Percentiles rank a stretch among this genome's conserved stretches.
phyloP scores from a whole-genome alignment of 2,888 invertebrate species.

The Zygothrica quintamaculata region DNA sequence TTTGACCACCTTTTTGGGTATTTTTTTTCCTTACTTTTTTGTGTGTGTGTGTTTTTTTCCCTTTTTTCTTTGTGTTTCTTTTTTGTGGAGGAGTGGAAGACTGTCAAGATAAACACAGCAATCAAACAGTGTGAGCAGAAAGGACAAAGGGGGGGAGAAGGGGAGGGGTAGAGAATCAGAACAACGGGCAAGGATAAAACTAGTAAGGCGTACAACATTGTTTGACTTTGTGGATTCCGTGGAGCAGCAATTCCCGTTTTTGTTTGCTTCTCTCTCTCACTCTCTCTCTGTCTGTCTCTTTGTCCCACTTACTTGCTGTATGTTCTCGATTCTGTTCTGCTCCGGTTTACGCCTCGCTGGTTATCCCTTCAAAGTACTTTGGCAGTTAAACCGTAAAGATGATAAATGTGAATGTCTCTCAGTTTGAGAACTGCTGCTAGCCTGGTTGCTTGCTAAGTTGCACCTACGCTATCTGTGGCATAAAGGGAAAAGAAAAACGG shows the following conservation, averaged over 20 bases:
- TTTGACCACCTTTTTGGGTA: slow-evolving; percentile 48
- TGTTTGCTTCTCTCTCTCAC: slow-evolving; percentile 43
- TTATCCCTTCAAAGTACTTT: slow-evolving; percentile 73
- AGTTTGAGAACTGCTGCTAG: slow-evolving; percentile 64
- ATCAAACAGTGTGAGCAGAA: slow-evolving; percentile 21
- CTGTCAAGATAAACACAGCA: slow-evolving; percentile 54
- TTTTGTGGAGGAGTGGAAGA: no score
- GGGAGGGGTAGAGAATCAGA: slow-evolving; percentile 20
- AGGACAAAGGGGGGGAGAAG: no score
- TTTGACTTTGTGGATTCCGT: slow-evolving; percentile 71
- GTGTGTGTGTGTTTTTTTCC: neutral
- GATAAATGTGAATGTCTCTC: slow-evolving; percentile 79
- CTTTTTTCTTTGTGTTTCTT: slow-evolving; percentile 5
- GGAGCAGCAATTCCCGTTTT: slow-evolving; percentile 39
- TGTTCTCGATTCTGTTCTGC: slow-evolving; percentile 27
- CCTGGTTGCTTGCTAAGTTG: slow-evolving; percentile 23
- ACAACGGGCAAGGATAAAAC: slow-evolving; percentile 53
- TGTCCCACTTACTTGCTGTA: slow-evolving; percentile 13
- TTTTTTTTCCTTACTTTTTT: slow-evolving; percentile 16
- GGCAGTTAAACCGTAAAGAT: slow-evolving; percentile 79
- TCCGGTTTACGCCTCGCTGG: slow-evolving; percentile 57
- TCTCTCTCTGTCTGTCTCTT: slow-evolving; percentile 1
- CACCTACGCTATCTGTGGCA: slow-evolving; percentile 34
- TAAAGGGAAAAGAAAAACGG: slow-evolving; percentile 11
- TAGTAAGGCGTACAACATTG: slow-evolving; percentile 76